Evolutionary conservation across 2,888 invertebrate genomes (phyloP).

Genomic region (Drosophila robusta): DNA sequence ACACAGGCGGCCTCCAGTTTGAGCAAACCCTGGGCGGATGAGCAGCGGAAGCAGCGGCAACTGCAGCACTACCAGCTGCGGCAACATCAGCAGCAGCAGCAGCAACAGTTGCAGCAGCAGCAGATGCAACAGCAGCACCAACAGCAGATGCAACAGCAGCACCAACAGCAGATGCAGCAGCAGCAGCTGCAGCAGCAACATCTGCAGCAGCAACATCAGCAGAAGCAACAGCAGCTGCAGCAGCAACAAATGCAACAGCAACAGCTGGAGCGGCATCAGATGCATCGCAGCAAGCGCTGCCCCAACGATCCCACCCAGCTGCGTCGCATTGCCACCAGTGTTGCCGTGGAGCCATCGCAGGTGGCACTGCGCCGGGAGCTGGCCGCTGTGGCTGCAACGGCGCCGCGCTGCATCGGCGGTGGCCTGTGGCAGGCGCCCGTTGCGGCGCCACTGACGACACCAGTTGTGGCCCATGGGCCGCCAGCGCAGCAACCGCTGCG

Average conservation of each 20-base stretch:
- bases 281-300: not conserved
- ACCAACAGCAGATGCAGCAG: not conserved
- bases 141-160: not conserved
- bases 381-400: constrained; percentile 47
- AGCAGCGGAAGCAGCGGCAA: constrained; percentile 25
- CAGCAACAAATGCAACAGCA: constrained; percentile 3
- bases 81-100: not conserved
- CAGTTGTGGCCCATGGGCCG: constrained; percentile 1
- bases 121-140: not conserved
- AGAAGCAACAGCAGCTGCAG: constrained; percentile 1
- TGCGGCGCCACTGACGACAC: not conserved
- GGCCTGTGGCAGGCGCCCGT: constrained; percentile 44
- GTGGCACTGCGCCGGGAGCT: constrained; percentile 25
- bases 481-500: constrained; percentile 7
- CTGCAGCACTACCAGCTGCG: not conserved
- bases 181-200: not conserved
- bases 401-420: constrained; percentile 15
- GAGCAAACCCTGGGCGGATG: constrained; percentile 26
- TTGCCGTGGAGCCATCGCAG: constrained; percentile 1
- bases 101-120: constrained; percentile 2
- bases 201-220: not conserved
- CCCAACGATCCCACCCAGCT: not conserved
- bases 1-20: not conserved
- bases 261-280: not conserved
- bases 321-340: not conserved